These are phyloP conservation scores for Calypte anna DNA, from an alignment of 2,113 vertebrate genomes.

Conservation along the genomic window DNA sequence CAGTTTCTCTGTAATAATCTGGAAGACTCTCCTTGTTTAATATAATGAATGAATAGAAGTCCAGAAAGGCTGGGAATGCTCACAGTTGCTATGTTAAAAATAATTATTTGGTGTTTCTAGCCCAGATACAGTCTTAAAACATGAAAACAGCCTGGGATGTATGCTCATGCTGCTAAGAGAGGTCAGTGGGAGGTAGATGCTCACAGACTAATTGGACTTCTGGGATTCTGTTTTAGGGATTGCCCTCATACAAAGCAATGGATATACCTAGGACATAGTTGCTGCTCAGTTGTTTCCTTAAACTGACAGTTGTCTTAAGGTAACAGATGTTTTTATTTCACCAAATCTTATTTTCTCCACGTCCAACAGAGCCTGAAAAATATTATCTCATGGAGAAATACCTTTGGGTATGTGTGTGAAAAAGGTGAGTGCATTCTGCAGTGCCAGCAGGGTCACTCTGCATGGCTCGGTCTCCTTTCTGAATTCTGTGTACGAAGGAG, in stretches of 20 bases:
- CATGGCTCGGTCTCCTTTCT: not conserved
- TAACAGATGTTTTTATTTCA: slow-evolving; percentile 48
- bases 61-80: not conserved
- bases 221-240: slow-evolving; percentile 25
- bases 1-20: slow-evolving; percentile 35
- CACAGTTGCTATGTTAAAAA: not conserved
- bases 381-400: not conserved
- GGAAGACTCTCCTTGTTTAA: not conserved
- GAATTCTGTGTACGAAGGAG: not conserved
- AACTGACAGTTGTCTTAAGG: slow-evolving; percentile 53
- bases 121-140: slow-evolving; percentile 1
- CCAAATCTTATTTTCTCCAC: not conserved
- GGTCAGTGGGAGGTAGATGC: not conserved
- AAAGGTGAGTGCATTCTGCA: not conserved
- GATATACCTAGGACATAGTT: not conserved
- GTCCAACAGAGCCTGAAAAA: slow-evolving; percentile 21
- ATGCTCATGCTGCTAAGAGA: not conserved
- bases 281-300: slow-evolving; percentile 40
- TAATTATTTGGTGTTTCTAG: not conserved
- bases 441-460: not conserved
- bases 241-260: not conserved
- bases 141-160: not conserved
- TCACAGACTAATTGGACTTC: slow-evolving; percentile 40
- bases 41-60: not conserved
- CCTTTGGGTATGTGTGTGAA: not conserved